Evolutionary conservation across 2,113 vertebrate species (phyloP).

Genomic region (Athene noctua): DNA sequence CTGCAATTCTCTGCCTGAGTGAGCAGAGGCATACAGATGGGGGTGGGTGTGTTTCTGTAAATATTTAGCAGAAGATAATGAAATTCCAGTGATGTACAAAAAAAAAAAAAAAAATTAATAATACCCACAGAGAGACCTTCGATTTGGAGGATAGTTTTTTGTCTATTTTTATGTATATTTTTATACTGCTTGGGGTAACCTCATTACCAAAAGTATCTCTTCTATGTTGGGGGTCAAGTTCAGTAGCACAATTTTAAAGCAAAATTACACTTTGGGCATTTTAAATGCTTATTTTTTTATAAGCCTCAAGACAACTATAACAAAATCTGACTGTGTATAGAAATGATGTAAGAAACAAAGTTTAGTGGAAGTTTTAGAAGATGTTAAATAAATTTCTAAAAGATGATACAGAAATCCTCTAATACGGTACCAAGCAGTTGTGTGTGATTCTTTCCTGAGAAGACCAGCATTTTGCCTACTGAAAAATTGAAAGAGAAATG

Average conservation of each 20-base stretch:
- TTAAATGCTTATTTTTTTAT: conserved; percentile 18
- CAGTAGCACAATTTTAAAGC: conserved; percentile 6
- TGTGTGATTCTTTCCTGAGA: neutral
- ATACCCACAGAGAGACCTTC: neutral
- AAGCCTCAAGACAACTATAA: neutral
- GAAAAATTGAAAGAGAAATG: neutral
- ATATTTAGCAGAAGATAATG: conserved; percentile 6
- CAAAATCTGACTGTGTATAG: neutral
- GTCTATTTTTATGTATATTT: conserved; percentile 63
- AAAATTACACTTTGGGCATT: conserved; percentile 32
- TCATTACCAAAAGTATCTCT: neutral
- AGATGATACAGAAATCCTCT: neutral
- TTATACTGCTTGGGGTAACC: conserved; percentile 46
- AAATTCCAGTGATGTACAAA: neutral
- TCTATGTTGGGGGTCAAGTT: neutral
- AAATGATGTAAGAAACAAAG: neutral
- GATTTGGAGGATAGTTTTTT: conserved; percentile 13
- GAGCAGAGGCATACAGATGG: neutral
- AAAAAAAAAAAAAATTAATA: neutral
- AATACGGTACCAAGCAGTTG: neutral
- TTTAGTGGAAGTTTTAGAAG: neutral
- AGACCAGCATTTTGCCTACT: neutral
- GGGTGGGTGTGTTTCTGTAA: neutral
- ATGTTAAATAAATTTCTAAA: neutral
- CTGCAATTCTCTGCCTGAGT: neutral